Base-by-base conservation (phyloP, 2,888 invertebrate species). In the Zaprionus obscuricornis region DNA sequence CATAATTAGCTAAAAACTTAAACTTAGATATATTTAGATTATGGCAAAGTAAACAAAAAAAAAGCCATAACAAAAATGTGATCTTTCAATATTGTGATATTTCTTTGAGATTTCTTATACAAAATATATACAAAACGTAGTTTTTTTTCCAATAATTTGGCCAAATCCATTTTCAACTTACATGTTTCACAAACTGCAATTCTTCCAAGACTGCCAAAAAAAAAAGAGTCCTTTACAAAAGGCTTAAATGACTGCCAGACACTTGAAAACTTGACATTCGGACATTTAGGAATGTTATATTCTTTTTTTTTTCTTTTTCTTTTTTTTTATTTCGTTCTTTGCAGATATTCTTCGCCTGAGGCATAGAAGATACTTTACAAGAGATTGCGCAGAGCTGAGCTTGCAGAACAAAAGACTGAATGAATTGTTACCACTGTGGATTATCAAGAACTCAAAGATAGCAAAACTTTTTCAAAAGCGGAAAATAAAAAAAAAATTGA, bases 51-150 rank as follows among this genome's bases (percentile, higher is more conserved):
- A n/a, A n/a, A n/a, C n/a, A n/a, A n/a, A n/a, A n/a, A n/a, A n/a
- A n/a, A n/a, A n/a, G n/a, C n/a, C n/a, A n/a, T n/a, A n/a, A n/a
- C n/a, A n/a, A n/a, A n/a, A n/a, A 31, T 39, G 39, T 56, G 37
- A 40, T 56, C 56, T 27, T 40, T 27, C 22, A 51, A 27, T 20
- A 31, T n/a, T 56, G 57, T 57, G 56, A 66, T 49, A 66, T 47
- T 50, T 45, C n/a, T 24, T 66, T 33, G 14, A 58, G 13, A 39
- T 49, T 13, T 10, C 17, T 17, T 27, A 10, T 16, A 26, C 4
- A 14, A 27, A 11, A 14, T 6, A 17, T 24, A 54, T 22, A 20
- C n/a, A n/a, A n/a, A 17, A 5, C 5, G 11, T 33, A 18, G 10
- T 31, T 36, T 43, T n/a, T 37, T 45, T 51, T 14, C 16, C 16